Evolutionary conservation across 2,888 invertebrate genomes (phyloP), one percentile per base, ranked within the genome.

Genomic region (Phaedon cochleariae): DNA sequence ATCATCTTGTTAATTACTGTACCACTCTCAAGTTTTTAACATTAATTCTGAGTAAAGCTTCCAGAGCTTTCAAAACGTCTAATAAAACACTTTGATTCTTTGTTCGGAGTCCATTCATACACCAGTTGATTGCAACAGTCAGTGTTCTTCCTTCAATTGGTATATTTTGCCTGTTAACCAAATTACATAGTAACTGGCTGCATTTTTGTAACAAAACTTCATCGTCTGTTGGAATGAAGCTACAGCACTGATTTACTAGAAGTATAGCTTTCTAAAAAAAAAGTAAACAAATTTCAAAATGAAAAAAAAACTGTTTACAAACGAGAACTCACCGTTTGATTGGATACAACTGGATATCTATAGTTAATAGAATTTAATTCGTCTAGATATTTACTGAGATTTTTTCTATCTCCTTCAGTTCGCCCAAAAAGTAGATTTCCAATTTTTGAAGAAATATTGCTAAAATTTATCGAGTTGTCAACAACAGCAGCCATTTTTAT

Each of bases 311-410:
- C 37, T n/a, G 15, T 5, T n/a, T 26, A 54, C 54, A 67, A 52
- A 48, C 57, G 20, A 65, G 64, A 52, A 73, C 75, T 75, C 76
- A 84, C 83, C 15, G 80, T 80, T 17, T 74, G 71, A 66, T 77
- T 82, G 61, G 74, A 75, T 1, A 81, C 76, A 1, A 82, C 57
- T 9, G 78, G 73, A 65, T 77, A 76, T 74, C 87, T 86, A 75
- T 85, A 90, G 73, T 90, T 88, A 54, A 90, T 82, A 0, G 86
- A 84, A 79, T 90, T 90, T 37, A 92, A 82, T 71, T 90, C 88
- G 74, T 88, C 88, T 53, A 92, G 83, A 15, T 87, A 79, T 46
- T 81, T 79, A 74, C 88, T 87, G 2, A 90, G 83, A 71, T 84
- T 82, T 37, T 80, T 79, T 76, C 84, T 84, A 72, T 86, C 85